phyloP scores from a whole-genome alignment of 64 coral and sea anemone genomes.

The Actinia tenebrosa region DNA sequence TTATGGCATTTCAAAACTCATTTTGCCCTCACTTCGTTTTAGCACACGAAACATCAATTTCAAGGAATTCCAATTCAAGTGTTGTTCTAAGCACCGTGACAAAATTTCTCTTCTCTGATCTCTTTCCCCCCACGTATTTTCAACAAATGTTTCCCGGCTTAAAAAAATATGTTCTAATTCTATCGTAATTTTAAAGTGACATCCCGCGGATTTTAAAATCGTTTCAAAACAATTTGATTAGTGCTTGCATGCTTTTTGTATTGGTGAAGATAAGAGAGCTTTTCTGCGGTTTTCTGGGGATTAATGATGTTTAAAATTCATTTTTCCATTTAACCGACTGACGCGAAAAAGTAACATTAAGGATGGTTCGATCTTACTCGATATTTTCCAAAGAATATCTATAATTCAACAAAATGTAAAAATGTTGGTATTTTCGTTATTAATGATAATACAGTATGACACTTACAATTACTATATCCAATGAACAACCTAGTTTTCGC shows the following conservation, averaged over 20 bases:
- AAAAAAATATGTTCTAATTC: no score
- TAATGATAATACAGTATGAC: background rate
- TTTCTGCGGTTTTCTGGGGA: background rate
- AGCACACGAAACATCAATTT: no score
- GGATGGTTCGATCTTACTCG: background rate
- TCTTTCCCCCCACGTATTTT: no score
- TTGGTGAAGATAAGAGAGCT: background rate
- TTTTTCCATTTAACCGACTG: background rate
- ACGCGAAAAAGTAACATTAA: background rate
- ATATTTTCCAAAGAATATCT: background rate
- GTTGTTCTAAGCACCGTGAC: no score
- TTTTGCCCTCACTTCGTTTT: no score
- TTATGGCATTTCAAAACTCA: no score
- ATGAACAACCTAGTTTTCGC: background rate
- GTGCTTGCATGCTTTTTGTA: background rate
- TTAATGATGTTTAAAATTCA: background rate
- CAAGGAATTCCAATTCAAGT: no score
- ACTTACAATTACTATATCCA: background rate
- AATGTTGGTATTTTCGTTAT: background rate
- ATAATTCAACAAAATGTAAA: background rate
- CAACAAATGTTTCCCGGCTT: no score
- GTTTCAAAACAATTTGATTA: background rate
- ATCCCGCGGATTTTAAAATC: background rate
- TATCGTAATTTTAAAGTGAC: background rate
- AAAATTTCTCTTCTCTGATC: no score